A percentile compares a stretch with the other conserved stretches of the same genome.
phyloP scores from a whole-genome alignment of 1,140 invertebrate genomes.

The Ceratina calcarata region DNA sequence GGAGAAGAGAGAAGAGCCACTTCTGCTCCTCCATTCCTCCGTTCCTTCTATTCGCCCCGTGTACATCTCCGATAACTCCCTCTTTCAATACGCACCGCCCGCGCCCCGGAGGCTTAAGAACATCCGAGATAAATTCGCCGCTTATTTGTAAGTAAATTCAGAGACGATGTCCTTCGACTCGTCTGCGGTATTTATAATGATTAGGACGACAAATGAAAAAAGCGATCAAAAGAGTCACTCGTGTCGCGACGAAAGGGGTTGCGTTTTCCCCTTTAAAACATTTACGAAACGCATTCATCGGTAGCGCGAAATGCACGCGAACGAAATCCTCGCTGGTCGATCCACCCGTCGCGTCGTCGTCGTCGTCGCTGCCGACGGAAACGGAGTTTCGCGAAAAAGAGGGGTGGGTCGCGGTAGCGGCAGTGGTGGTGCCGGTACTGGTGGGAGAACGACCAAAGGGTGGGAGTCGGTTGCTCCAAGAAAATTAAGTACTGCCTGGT shows the following conservation, averaged over 20 bases:
- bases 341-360: neutral
- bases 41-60: no score
- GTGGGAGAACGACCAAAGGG: constrained; percentile 14
- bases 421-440: constrained; percentile 4
- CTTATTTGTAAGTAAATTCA: constrained; percentile 45
- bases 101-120: constrained; percentile 26
- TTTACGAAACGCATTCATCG: constrained; percentile 57
- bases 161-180: neutral
- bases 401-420: neutral
- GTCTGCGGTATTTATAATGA: constrained; percentile 13
- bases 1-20: neutral
- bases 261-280: constrained; percentile 63
- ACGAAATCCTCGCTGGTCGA: constrained; percentile 62
- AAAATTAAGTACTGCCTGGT: constrained; percentile 81
- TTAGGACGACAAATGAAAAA: constrained; percentile 15
- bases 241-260: constrained; percentile 1
- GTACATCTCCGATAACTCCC: constrained; percentile 33
- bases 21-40: constrained; percentile 13
- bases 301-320: constrained; percentile 63
- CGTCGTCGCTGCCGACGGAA: constrained; percentile 36
- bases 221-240: neutral
- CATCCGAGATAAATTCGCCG: constrained; percentile 35
- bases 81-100: constrained; percentile 25
- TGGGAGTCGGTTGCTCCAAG: constrained; percentile 72
- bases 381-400: constrained; percentile 54